These are phyloP conservation scores for Micronisus gabar DNA, from an alignment of 2,113 vertebrate genomes.

Conservation along the genomic window DNA sequence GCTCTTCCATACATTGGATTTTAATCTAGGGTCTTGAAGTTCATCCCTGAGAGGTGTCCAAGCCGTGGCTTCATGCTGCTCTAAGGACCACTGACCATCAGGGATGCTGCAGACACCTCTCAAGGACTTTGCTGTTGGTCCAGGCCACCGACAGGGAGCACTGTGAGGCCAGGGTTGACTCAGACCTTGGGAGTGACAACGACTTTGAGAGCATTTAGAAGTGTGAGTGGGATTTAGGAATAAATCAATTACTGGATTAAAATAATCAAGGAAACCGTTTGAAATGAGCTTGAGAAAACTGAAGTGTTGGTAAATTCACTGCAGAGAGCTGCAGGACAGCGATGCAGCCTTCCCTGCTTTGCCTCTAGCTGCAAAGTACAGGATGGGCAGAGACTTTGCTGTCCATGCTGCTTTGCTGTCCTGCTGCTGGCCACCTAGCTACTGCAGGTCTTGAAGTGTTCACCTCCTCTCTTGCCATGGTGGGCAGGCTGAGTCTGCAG, in stretches of 20 bases:
- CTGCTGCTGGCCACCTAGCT: background rate
- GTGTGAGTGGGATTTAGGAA: background rate
- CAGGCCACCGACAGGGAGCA: background rate
- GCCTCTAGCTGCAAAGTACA: background rate
- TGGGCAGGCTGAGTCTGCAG: background rate
- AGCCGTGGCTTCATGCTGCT: background rate
- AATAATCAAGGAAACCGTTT: background rate
- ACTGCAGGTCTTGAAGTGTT: background rate
- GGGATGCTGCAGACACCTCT: background rate
- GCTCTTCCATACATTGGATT: background rate
- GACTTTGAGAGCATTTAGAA: background rate
- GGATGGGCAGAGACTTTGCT: background rate
- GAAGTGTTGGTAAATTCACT: background rate
- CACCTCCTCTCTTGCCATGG: background rate
- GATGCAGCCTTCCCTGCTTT: background rate
- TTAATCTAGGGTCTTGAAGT: background rate
- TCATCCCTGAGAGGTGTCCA: background rate
- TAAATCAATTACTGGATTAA: constrained; percentile 14
- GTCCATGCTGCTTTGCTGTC: background rate
- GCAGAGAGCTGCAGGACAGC: background rate
- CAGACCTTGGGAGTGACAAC: rapidly evolving
- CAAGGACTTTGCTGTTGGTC: background rate
- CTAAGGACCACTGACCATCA: background rate
- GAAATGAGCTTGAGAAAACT: background rate
- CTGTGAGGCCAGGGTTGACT: background rate